A percentile compares a stretch with the other conserved stretches of the same genome.
Conservation (phyloP, 2,113 vertebrate species). For the Scatophagus argus region DNA sequence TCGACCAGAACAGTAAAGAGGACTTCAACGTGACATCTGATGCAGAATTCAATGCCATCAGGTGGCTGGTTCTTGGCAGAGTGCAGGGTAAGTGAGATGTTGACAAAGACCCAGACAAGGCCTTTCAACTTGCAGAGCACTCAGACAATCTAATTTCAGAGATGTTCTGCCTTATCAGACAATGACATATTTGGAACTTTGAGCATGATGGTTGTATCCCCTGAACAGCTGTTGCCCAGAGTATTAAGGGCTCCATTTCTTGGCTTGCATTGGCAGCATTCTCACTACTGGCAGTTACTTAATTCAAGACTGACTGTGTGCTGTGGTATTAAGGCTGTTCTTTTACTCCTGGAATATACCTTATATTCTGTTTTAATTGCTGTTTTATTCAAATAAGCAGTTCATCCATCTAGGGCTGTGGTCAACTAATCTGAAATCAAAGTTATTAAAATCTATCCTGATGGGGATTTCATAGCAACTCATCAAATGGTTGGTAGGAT, state of each 20-base stretch:
- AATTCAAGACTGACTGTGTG: background rate
- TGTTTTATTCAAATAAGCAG: no score
- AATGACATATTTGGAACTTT: background rate
- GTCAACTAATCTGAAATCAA: no score
- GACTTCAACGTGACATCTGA: constrained; percentile 89
- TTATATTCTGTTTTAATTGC: no score
- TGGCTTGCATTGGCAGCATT: background rate
- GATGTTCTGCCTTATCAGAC: constrained; percentile 6
- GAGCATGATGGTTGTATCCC: background rate
- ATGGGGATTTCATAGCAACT: no score
- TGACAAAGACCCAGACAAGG: background rate
- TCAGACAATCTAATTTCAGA: constrained; percentile 8
- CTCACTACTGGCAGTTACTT: background rate
- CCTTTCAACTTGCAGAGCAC: constrained; percentile 8
- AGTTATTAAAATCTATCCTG: no score
- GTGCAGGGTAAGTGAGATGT: constrained; percentile 85
- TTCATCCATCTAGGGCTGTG: no score
- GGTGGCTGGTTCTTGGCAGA: constrained; percentile 88
- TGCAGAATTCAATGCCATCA: constrained; percentile 89
- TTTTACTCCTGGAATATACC: no score
- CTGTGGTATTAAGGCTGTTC: no score
- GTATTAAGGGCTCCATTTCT: background rate
- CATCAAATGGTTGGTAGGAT: no score
- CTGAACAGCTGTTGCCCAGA: background rate
- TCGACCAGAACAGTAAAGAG: constrained; percentile 86